Base-by-base conservation (phyloP, 2,888 invertebrate species). In the Agriopis leucophaearia region DNA sequence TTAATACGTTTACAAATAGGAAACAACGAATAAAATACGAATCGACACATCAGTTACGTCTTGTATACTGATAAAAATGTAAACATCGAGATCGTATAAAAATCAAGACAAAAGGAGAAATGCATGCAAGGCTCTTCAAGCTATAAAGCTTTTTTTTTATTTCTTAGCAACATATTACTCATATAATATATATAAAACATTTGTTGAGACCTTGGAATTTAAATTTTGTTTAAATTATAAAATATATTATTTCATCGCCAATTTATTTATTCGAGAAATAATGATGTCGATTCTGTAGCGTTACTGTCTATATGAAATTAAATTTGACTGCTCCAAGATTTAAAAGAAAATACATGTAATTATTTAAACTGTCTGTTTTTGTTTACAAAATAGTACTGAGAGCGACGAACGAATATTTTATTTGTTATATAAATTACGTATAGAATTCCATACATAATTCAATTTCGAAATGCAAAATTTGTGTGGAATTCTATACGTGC, bases 91-190 rank as follows among this genome's bases (percentile, higher is more conserved):
- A 78, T 72, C 74, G 62, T 66, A 73, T 74, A 74, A 76, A 74
- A 74, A 77, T 69, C 72, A 79, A 81, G 81, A 84, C 77, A 82
- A 74, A 83, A 78, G 1, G 76, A 77, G 78, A 71, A 81, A 85
- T 83, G 87, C 92, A 92, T 92, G 91, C 91, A 90, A 86, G 86
- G 85, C 87, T 82, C 78, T 81, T 69, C 74, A 87, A 88, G 90
- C 91, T 69, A 72, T 80, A 68, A 89, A 89, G 89, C 89, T 87
- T 85, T 83, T n/a, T 87, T 85, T 80, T 81, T 87, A 64, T 78
- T 78, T 35, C 45, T 74, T 83, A 81, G 86, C 88, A 87, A 87
- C 81, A 56, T 51, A 45, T 64, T 52, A 60, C 10, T 66, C n/a
- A 55, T 55, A 65, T 36, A 55, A 55, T 87, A 78, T 85, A 84